A percentile compares a stretch with the other conserved stretches of the same genome.
phyloP scores from a whole-genome alignment of 2,888 invertebrate genomes.

The Aethes cnicana region DNA sequence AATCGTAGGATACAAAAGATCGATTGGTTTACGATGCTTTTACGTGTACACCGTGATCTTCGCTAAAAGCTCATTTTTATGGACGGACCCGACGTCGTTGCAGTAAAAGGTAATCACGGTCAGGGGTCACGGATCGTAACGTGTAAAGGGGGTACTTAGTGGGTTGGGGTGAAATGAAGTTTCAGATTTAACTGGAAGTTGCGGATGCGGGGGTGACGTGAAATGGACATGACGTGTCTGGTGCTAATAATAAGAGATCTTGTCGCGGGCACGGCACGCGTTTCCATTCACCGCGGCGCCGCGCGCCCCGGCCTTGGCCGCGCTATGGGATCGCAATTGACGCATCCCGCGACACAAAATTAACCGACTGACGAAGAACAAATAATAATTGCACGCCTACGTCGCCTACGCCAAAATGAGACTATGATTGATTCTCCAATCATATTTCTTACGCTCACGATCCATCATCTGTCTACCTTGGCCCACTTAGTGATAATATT shows the following conservation, averaged over 20 bases:
- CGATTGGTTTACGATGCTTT: constrained; percentile 25
- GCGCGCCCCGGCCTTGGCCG: constrained; percentile 58
- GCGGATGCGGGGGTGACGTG: constrained; percentile 31
- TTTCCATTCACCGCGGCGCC: constrained; percentile 66
- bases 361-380: constrained; percentile 37
- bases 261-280: constrained; percentile 52
- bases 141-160: background rate
- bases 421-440: constrained; percentile 29
- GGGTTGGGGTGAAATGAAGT: background rate
- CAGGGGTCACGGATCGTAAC: constrained; percentile 11
- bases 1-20: constrained; percentile 27
- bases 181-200: background rate
- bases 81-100: constrained; percentile 8
- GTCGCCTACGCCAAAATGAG: constrained; percentile 26
- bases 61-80: constrained; percentile 24
- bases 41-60: constrained; percentile 24
- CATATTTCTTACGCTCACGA: constrained; percentile 25
- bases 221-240: constrained; percentile 47
- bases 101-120: constrained; percentile 16
- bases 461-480: constrained; percentile 27
- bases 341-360: constrained; percentile 49
- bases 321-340: constrained; percentile 59
- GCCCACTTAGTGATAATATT: constrained; percentile 26
- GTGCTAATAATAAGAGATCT: constrained; percentile 64
- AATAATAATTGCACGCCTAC: constrained; percentile 20